Evolutionary conservation across 1,140 invertebrate genomes (phyloP).

Genomic region (Spodoptera frugiperda): DNA sequence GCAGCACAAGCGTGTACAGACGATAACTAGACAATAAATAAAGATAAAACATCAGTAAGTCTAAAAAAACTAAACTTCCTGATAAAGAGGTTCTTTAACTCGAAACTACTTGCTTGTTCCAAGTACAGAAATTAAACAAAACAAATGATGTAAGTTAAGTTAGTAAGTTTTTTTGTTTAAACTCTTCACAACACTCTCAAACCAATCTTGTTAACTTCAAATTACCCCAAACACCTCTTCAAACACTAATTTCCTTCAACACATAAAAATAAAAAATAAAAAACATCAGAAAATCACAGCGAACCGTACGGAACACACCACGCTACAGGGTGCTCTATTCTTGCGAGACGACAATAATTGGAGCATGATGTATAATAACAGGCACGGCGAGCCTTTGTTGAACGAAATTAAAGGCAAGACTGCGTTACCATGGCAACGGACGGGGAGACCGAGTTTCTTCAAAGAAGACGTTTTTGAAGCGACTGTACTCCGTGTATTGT

Average conservation of each 20-base stretch:
- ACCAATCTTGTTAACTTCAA: not conserved
- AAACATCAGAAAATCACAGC: slow-evolving; percentile 10
- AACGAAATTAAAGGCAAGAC: slow-evolving; percentile 62
- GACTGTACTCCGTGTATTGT: not conserved
- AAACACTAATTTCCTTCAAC: not conserved
- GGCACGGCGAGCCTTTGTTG: slow-evolving; percentile 56
- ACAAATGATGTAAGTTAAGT: too few relatives aligned
- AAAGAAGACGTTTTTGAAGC: slow-evolving; percentile 22
- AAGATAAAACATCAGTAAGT: too few relatives aligned
- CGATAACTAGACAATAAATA: too few relatives aligned
- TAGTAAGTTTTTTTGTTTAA: too few relatives aligned
- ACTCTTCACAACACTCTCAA: too few relatives aligned
- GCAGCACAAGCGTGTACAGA: too few relatives aligned
- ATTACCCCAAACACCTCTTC: not conserved
- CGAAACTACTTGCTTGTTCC: too few relatives aligned
- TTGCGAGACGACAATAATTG: slow-evolving; percentile 68
- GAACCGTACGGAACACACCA: slow-evolving; percentile 5
- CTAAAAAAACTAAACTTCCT: too few relatives aligned
- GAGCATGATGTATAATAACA: slow-evolving; percentile 66
- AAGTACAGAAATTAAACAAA: too few relatives aligned
- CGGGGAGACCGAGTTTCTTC: not conserved
- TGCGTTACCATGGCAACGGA: slow-evolving; percentile 55
- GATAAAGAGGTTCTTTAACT: too few relatives aligned
- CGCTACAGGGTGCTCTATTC: slow-evolving; percentile 56
- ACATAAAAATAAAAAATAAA: not conserved